A percentile compares a stretch with the other conserved stretches of the same genome.
Evolutionary conservation across 2,888 invertebrate species (phyloP).

Genomic region (Podabrus alpinus): DNA sequence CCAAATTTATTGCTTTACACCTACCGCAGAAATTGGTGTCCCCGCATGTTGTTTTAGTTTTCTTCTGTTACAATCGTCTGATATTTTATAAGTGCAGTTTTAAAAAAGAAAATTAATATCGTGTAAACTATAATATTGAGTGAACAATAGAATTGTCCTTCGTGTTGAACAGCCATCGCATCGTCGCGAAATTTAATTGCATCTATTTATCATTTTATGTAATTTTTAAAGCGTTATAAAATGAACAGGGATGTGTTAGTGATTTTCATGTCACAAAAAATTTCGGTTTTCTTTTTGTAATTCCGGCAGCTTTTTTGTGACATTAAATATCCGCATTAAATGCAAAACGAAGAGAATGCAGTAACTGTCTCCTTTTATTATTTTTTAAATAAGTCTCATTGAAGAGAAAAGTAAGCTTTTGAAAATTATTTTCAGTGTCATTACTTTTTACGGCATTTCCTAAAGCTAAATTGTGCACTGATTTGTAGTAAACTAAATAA

Average conservation of each 20-base stretch:
- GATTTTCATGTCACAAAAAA: background rate
- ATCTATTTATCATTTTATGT: background rate
- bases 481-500: background rate
- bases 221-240: background rate
- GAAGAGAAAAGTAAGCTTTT: background rate
- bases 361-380: background rate
- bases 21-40: background rate
- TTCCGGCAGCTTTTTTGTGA: background rate
- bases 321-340: background rate
- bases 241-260: background rate
- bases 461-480: background rate
- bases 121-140: background rate
- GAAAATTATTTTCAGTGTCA: constrained; percentile 3
- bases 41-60: background rate
- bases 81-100: background rate
- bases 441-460: constrained; percentile 6
- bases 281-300: background rate
- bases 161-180: too few relatives aligned
- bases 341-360: background rate
- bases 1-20: background rate
- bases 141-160: background rate
- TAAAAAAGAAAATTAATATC: background rate
- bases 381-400: background rate
- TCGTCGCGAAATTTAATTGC: background rate
- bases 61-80: background rate